These are phyloP conservation scores for Platypus cylindrus DNA, from an alignment of 2,888 invertebrate genomes.

Conservation along the genomic window DNA sequence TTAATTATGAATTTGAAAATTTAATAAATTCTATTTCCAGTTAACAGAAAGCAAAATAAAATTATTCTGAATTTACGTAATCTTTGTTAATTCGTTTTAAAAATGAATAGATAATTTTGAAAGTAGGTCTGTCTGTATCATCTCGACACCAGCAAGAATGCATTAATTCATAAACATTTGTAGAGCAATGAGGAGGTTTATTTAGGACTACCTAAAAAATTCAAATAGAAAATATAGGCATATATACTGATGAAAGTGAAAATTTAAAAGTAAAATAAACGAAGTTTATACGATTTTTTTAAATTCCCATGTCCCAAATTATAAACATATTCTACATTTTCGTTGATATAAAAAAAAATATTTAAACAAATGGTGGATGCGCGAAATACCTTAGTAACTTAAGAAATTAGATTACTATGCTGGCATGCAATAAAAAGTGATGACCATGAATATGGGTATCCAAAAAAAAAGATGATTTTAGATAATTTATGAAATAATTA, in stretches of 20 bases:
- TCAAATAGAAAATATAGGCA: slow-evolving; percentile 4
- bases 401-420: too few species aligned
- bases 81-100: slow-evolving; percentile 49
- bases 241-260: neutral
- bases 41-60: too few species aligned
- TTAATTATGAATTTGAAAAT: too few species aligned
- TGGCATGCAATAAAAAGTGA: too few species aligned
- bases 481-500: neutral
- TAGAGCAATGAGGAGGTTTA: slow-evolving; percentile 62
- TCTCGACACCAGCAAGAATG: slow-evolving; percentile 54
- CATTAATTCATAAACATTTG: slow-evolving; percentile 64
- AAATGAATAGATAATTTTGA: slow-evolving; percentile 55
- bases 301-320: too few species aligned
- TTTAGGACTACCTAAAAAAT: slow-evolving; percentile 42
- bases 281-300: neutral
- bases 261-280: neutral
- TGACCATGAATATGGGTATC: too few species aligned
- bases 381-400: too few species aligned
- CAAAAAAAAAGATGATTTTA: neutral
- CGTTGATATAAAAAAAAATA: too few species aligned
- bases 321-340: neutral
- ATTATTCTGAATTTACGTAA: slow-evolving; percentile 36
- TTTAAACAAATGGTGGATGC: too few species aligned
- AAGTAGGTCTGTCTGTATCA: slow-evolving; percentile 44
- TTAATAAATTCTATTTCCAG: too few species aligned